Percentiles rank a stretch among this genome's conserved stretches.
Conservation (phyloP, 2,888 invertebrate genomes). For the Endotricha flammealis region DNA sequence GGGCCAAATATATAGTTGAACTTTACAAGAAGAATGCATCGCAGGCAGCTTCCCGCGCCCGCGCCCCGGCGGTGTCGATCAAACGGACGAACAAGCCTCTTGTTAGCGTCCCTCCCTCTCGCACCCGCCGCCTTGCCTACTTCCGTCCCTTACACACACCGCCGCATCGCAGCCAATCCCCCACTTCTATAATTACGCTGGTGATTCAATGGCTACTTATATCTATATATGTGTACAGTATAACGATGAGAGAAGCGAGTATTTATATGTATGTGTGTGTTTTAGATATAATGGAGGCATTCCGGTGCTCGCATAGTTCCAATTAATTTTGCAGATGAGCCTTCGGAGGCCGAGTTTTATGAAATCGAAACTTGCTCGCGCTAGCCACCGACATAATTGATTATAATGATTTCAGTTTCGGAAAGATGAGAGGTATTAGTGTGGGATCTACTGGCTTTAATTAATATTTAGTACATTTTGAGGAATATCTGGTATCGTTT, state of each 20-base stretch:
- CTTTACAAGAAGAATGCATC: conserved; percentile 76
- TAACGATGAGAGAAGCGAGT: conserved; percentile 68
- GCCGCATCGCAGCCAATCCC: conserved; percentile 77
- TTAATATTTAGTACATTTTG: not conserved
- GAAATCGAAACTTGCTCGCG: conserved; percentile 18
- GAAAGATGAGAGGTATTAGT: not conserved
- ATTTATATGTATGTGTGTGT: conserved; percentile 64
- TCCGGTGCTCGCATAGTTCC: conserved; percentile 44
- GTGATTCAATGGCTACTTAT: conserved; percentile 79
- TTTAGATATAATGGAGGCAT: conserved; percentile 61
- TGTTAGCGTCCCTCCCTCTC: conserved; percentile 66
- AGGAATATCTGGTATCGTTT: not conserved
- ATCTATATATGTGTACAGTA: conserved; percentile 66
- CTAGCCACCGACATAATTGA: conserved; percentile 9
- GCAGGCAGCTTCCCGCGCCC: conserved; percentile 70
- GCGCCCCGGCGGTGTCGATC: conserved; percentile 75
- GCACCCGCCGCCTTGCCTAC: conserved; percentile 37
- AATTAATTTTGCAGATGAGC: conserved; percentile 51
- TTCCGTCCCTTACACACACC: conserved; percentile 48
- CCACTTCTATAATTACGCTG: conserved; percentile 79
- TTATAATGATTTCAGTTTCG: conserved; percentile 8
- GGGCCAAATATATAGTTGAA: conserved; percentile 75
- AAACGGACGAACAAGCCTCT: conserved; percentile 77
- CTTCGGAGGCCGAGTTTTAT: conserved; percentile 11
- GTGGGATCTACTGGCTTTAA: not conserved